phyloP scores from a whole-genome alignment of 2,113 vertebrate genomes.

The Lota lota region DNA sequence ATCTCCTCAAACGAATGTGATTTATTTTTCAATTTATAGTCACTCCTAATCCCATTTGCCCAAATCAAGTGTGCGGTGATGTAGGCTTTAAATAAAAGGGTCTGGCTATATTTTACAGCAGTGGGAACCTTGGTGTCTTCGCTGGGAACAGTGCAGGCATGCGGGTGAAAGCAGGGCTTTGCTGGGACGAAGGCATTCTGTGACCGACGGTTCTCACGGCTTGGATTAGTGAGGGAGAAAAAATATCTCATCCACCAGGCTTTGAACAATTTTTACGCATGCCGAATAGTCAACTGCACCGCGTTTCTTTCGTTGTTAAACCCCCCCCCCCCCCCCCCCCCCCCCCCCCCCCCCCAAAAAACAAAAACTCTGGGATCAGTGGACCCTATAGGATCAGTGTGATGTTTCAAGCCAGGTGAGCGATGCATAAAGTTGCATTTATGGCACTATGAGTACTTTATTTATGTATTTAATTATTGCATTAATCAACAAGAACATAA shows the following conservation, averaged over 20 bases:
- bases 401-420: too few relatives aligned
- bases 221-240: conserved; percentile 44
- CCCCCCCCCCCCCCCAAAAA: neutral
- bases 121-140: conserved; percentile 33
- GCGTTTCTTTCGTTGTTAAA: neutral
- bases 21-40: conserved; percentile 42
- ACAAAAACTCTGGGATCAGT: neutral
- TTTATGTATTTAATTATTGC: too few relatives aligned
- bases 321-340: too few relatives aligned
- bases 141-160: conserved; percentile 46
- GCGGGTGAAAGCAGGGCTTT: conserved; percentile 33
- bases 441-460: too few relatives aligned
- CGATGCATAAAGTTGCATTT: too few relatives aligned
- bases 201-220: conserved; percentile 49
- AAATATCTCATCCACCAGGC: conserved; percentile 33
- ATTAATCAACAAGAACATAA: too few relatives aligned
- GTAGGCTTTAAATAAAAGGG: conserved; percentile 56
- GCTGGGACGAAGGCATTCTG: conserved; percentile 41
- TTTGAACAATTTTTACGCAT: conserved; percentile 38
- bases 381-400: too few relatives aligned
- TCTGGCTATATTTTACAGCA: conserved; percentile 43
- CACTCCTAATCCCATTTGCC: too few relatives aligned
- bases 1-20: conserved; percentile 71
- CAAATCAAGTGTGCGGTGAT: conserved; percentile 9
- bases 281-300: conserved; percentile 25